Evolutionary conservation across 2,797 vertebrate genomes (phyloP).

Genomic region (Salmo trutta): DNA sequence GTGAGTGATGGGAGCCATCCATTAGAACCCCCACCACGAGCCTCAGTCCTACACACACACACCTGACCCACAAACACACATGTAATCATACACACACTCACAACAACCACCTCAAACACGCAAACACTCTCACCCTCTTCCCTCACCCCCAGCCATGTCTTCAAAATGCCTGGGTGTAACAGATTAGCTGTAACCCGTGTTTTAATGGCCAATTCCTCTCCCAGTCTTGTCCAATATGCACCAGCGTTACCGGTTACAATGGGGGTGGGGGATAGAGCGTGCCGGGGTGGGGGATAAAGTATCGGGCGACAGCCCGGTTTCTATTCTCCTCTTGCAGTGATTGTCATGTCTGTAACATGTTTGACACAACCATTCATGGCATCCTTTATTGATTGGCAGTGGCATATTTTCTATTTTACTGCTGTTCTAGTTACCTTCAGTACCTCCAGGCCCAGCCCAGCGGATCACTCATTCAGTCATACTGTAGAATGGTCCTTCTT

Average conservation of each 20-base stretch:
- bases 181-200: not conserved
- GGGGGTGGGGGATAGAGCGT: not conserved
- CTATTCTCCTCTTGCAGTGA: not conserved
- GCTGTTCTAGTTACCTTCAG: not conserved
- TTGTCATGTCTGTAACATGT: not conserved
- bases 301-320: not conserved
- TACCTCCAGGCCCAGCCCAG: no score
- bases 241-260: not conserved
- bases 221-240: not conserved
- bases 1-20: constrained; percentile 83
- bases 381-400: not conserved
- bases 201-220: constrained; percentile 8
- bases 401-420: not conserved
- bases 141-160: not conserved
- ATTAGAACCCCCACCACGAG: constrained; percentile 70
- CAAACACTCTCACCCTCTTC: not conserved
- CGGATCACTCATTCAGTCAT: no score
- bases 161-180: not conserved
- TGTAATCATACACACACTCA: not conserved
- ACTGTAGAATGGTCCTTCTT: not conserved
- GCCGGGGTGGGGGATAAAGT: not conserved
- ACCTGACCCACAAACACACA: not conserved
- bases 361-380: not conserved
- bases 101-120: not conserved
- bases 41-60: not conserved